Evolutionary conservation across 2,888 invertebrate genomes (phyloP).

Genomic region (Apeira syringaria): DNA sequence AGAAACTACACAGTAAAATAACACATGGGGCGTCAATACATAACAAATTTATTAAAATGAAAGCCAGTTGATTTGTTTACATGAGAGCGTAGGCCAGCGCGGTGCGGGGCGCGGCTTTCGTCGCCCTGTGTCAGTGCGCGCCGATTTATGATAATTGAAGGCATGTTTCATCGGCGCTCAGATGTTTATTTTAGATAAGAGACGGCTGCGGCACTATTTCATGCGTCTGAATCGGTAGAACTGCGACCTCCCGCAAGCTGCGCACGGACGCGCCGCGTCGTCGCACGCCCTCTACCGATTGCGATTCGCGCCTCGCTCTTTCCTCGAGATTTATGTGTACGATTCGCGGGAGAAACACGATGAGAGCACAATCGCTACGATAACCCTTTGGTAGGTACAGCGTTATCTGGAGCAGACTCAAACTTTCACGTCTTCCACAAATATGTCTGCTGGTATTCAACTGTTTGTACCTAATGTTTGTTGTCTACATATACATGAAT

Average conservation of each 20-base stretch:
- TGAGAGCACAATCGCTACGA: conserved; percentile 64
- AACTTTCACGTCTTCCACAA: too few species aligned
- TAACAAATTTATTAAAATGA: conserved; percentile 5
- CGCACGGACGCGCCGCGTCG: conserved; percentile 39
- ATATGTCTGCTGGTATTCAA: too few species aligned
- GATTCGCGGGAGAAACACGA: conserved; percentile 62
- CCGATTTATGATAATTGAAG: conserved; percentile 84
- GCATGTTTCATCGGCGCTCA: conserved; percentile 79
- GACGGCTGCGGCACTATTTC: conserved; percentile 75
- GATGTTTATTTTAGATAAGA: conserved; percentile 84
- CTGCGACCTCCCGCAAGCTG: conserved; percentile 73
- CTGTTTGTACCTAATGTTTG: too few species aligned
- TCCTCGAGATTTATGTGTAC: conserved; percentile 66
- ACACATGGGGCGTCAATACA: too few species aligned
- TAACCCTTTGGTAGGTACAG: conserved; percentile 42
- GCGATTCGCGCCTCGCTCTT: conserved; percentile 64
- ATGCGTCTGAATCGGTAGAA: conserved; percentile 74
- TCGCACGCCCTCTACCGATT: conserved; percentile 57
- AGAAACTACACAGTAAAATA: too few species aligned
- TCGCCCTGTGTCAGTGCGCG: conserved; percentile 69
- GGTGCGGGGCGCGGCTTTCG: conserved; percentile 67
- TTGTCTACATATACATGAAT: too few species aligned
- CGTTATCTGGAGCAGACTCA: conserved; percentile 38
- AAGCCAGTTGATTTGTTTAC: conserved; percentile 52
- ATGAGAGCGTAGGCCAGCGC: conserved; percentile 49